Base-by-base conservation (phyloP, 2,797 vertebrate species). In the Orientallactaga sibirica region DNA sequence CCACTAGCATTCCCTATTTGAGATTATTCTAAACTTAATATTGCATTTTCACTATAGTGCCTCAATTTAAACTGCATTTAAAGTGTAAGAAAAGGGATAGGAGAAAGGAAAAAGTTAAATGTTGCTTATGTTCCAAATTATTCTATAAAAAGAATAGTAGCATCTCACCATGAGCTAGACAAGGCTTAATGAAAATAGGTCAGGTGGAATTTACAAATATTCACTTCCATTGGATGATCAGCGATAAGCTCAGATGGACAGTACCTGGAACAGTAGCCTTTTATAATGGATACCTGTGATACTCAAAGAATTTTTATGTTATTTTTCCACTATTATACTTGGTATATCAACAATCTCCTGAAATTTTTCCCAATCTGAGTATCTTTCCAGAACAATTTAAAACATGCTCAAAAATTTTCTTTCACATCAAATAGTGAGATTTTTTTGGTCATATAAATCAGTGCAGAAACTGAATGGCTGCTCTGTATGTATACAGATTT, bases 21-120 rank as follows among this genome's bases (percentile, higher is more conserved):
- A 94, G 73, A 66, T 33, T n/a, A 33, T 91, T 75, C 29, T 41
- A 83, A 66, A 52, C 29, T 62, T 48, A 83, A 88, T 77, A 86
- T 18, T 79, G 79, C 79, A 84, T 62, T 85, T 66, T 84, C 88
- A 74, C 75, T 25, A 1, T 52, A 43, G 74, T 33, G 48, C 41
- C 64, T 92, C 73, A 58, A 5, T 55, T 77, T 43, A 86, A 79
- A 80, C 3, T 27, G 22, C 8, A 27, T 86, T 88, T 73, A 52
- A 83, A 86, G 71, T 73, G 62, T 29, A 82, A 70, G 12, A 25
- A 37, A 85, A 58, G 5, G 22, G 48, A 22, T 52, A 3, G 70
- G 61, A 85, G 52, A 48, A 77, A 67, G 78, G n/a, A 48, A 48
- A 48, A 62, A 67, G 61, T 20, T n/a, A 33, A 33, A 61, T 66